Conservation (phyloP, 2,888 invertebrate genomes). For the Seira sanloemensis region DNA sequence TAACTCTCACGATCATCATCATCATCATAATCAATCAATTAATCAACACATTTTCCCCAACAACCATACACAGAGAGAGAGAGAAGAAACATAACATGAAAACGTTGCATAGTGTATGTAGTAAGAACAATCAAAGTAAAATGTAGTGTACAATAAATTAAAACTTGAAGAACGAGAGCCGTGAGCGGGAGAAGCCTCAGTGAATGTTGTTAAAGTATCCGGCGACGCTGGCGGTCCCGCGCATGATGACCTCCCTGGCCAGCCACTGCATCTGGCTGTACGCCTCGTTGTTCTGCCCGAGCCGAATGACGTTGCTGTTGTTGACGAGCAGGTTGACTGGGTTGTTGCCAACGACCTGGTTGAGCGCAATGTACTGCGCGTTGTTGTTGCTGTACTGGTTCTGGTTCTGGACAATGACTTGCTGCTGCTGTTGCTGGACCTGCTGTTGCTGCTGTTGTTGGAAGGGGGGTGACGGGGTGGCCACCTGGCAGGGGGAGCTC, state of each 20-base stretch:
- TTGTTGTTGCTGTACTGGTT: neutral
- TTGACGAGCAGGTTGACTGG: conserved; percentile 39
- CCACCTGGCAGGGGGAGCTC: neutral
- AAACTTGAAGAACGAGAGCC: no score
- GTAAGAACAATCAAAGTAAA: no score
- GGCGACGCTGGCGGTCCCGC: conserved; percentile 6
- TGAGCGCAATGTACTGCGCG: conserved; percentile 43
- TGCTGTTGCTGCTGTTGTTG: neutral
- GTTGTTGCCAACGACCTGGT: conserved; percentile 38
- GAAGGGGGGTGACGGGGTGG: conserved; percentile 32
- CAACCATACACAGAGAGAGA: no score
- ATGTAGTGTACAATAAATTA: no score
- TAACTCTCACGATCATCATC: no score
- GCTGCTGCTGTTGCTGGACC: conserved; percentile 1
- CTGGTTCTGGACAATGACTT: neutral
- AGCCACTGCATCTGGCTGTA: conserved; percentile 42
- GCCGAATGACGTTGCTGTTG: conserved; percentile 27
- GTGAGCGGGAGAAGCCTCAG: no score
- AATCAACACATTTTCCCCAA: no score
- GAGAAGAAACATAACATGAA: no score
- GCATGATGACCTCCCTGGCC: conserved; percentile 35
- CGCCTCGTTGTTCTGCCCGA: conserved; percentile 18
- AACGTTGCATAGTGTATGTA: no score
- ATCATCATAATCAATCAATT: no score
- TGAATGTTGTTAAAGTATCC: conserved; percentile 43